Percentiles rank a stretch among this genome's conserved stretches.
phyloP scores from a whole-genome alignment of 2,113 vertebrate species.

The Upupa epops region DNA sequence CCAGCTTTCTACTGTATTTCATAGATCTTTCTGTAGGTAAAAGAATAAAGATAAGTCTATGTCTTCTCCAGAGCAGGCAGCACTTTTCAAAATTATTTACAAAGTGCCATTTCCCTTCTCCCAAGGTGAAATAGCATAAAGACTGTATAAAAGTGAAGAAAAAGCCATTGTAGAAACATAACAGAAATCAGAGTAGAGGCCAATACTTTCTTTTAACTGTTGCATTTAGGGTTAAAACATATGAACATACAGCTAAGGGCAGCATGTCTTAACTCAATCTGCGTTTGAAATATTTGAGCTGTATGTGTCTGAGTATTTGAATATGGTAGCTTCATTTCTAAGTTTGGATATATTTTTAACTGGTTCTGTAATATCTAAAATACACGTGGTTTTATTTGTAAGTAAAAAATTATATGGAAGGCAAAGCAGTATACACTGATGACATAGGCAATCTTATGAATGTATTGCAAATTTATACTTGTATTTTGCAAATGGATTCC shows the following conservation, averaged over 20 bases:
- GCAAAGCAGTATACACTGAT: slow-evolving; percentile 1
- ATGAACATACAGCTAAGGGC: neutral
- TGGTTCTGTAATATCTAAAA: neutral
- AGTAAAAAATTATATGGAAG: neutral
- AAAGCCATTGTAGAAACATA: slow-evolving; percentile 3
- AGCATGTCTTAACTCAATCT: slow-evolving; percentile 11
- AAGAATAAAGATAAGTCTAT: slow-evolving; percentile 37
- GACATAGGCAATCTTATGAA: slow-evolving; percentile 1
- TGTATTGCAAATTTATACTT: slow-evolving; percentile 6
- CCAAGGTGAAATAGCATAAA: neutral
- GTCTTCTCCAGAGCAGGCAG: neutral
- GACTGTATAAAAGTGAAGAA: slow-evolving; percentile 7
- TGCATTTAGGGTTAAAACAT: neutral
- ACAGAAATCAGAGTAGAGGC: slow-evolving; percentile 11
- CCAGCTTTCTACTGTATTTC: neutral
- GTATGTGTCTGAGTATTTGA: neutral
- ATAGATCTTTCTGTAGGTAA: slow-evolving; percentile 47
- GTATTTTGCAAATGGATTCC: slow-evolving; percentile 42
- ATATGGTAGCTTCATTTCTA: neutral
- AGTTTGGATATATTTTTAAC: neutral
- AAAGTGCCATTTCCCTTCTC: neutral
- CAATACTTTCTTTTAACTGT: slow-evolving; percentile 20
- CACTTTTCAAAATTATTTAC: slow-evolving; percentile 32
- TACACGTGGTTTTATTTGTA: neutral
- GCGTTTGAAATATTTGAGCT: neutral